Conservation (phyloP, 2,888 invertebrate species). For the Dicyrtoma fusca region DNA sequence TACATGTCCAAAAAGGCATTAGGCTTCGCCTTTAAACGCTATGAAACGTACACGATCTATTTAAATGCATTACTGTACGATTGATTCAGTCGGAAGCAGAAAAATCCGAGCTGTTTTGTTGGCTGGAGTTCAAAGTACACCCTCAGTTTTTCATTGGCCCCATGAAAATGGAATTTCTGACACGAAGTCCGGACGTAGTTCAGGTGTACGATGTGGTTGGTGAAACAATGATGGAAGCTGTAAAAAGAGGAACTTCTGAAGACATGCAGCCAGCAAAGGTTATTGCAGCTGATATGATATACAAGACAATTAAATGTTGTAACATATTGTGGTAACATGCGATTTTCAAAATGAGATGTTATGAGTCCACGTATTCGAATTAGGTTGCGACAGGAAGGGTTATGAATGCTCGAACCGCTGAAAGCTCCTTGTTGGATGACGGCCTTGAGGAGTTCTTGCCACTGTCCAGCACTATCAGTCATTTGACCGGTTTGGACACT, state of each 20-base stretch:
- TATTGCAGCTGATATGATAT: background rate
- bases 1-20: no score
- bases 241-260: no score
- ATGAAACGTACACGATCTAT: no score
- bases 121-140: constrained; percentile 39
- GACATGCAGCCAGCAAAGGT: constrained; percentile 10
- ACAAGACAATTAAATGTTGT: no score
- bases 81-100: constrained; percentile 25
- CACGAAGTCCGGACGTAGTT: constrained; percentile 37
- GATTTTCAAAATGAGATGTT: no score
- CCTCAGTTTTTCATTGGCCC: constrained; percentile 43
- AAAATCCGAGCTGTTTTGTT: constrained; percentile 42
- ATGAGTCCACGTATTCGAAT: no score
- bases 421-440: constrained; percentile 3
- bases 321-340: no score
- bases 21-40: no score
- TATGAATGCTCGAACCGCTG: background rate
- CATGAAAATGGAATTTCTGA: constrained; percentile 44
- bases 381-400: background rate
- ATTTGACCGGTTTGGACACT: background rate
- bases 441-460: background rate
- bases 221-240: constrained; percentile 8
- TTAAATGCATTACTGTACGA: background rate
- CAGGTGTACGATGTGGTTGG: constrained; percentile 41
- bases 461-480: background rate